Percentiles rank a stretch among this genome's conserved stretches.
These are phyloP conservation scores for Dicroscelio sp. DNA, from an alignment of 2,888 invertebrate species.

Conservation along the genomic window DNA sequence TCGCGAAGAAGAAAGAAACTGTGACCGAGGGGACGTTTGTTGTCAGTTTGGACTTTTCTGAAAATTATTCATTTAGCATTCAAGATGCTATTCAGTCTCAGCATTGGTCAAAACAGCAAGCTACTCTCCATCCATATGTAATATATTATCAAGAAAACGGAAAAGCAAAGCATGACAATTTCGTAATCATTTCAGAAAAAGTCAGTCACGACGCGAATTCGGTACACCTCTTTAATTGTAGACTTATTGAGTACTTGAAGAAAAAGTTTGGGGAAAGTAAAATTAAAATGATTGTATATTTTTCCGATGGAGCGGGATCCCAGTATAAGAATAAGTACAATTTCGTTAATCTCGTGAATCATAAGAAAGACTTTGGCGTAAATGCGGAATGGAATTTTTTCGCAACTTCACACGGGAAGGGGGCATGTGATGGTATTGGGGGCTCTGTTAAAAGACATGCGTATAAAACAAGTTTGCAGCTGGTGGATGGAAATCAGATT, in stretches of 20 bases:
- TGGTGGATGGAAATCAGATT: conserved; percentile 40
- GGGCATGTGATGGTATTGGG: conserved; percentile 57
- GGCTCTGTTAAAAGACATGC: conserved; percentile 55
- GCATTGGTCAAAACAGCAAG: conserved; percentile 40
- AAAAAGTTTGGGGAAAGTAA: not conserved
- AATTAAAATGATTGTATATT: not conserved
- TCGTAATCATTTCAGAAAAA: conserved; percentile 18
- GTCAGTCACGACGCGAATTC: conserved; percentile 1
- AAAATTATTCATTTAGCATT: conserved; percentile 24
- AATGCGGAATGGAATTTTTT: conserved; percentile 63
- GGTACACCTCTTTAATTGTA: conserved; percentile 29
- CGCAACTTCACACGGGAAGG: conserved; percentile 60
- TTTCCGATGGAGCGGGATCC: conserved; percentile 5
- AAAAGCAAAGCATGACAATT: conserved; percentile 19
- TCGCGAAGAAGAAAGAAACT: conserved; percentile 42
- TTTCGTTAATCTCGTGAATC: conserved; percentile 45
- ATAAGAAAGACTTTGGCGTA: conserved; percentile 53
- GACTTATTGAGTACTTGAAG: not conserved
- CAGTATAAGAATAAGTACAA: conserved; percentile 23
- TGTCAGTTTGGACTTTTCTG: conserved; percentile 19
- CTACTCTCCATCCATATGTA: conserved; percentile 40
- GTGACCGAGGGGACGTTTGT: not conserved
- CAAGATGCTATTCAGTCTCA: conserved; percentile 46
- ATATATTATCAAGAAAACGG: conserved; percentile 28
- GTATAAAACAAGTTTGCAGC: conserved; percentile 38